Evolutionary conservation across 2,113 vertebrate genomes (phyloP), one percentile per base, ranked within the genome.

Genomic region (Tenebrosternarchus preto): DNA sequence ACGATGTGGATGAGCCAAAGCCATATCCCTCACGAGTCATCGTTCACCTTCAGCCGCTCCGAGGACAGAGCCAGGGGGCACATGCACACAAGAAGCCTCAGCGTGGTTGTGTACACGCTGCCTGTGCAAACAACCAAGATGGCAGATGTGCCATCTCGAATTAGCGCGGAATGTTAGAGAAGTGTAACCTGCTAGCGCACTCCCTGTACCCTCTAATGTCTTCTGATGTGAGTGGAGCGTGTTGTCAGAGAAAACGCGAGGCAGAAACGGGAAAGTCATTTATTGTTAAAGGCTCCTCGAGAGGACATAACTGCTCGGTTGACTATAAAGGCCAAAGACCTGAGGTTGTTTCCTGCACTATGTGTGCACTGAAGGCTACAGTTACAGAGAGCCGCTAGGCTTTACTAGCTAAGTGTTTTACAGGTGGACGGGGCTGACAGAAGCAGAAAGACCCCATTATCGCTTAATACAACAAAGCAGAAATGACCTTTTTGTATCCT

Each of bases 141-240:
- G 83, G 83, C 80, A 85, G 56, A 78, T 80, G 72, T 77, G 84
- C 76, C 80, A 82, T 72, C 73, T 76, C 43, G 80, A 82, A 85
- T 82, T 85, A 82, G 59, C 50, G 46, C 36, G 24, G 79, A 73
- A 73, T 53, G 68, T 79, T 73, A 80, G 80, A 80, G 27, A 80
- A 61, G 0, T 73, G 60, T 80, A 85, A 80, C 77, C 77, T 59
- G 77, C 56, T 50, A 77, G 73, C 60, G 39, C 84, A 11, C 74
- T 85, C 69, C 33, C 59, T 73, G 73, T 85, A 55, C 59, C 59
- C 53, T 43, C 29, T 24, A 27, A 68, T 53, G 60, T 73, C 80
- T 79, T 71, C 67, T 19, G 76, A 82, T 76, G 53, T 39, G 73
- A 77, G 66, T 43, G 3, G 53, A 76, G 77, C 17, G 53, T 77